Percentiles rank a stretch among this genome's conserved stretches.
Evolutionary conservation across 1,140 invertebrate species (phyloP).

Genomic region (Papilio polyxenes): DNA sequence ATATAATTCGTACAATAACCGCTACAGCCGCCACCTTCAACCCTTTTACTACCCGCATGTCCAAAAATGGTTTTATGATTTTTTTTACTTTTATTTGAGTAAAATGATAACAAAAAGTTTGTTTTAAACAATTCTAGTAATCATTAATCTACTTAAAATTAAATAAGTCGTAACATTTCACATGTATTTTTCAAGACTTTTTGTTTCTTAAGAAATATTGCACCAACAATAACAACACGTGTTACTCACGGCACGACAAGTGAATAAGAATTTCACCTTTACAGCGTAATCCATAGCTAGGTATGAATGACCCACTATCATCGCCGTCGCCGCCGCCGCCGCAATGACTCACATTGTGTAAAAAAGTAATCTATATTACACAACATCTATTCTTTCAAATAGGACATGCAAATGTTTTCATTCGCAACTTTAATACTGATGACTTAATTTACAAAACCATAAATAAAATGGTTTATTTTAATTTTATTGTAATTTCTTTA

Average conservation of each 20-base stretch:
- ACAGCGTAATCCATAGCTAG: neutral
- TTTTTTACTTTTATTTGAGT: neutral
- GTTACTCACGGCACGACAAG: neutral
- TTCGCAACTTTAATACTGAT: neutral
- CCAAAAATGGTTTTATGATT: neutral
- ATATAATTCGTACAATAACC: conserved; percentile 58
- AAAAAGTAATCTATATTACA: neutral
- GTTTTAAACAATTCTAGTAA: neutral
- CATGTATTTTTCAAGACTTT: neutral
- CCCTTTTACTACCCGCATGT: conserved; percentile 45
- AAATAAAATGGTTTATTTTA: neutral
- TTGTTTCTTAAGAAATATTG: neutral
- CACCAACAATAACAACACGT: conserved; percentile 22
- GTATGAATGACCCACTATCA: neutral
- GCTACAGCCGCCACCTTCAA: conserved; percentile 61
- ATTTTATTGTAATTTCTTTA: neutral
- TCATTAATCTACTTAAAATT: neutral
- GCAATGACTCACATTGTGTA: neutral
- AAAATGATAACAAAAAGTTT: neutral
- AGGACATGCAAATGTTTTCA: neutral
- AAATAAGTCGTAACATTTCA: neutral
- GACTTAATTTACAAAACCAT: neutral
- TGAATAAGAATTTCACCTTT: conserved; percentile 4
- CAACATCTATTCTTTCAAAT: neutral
- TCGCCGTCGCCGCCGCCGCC: neutral